phyloP scores from a whole-genome alignment of 2,888 invertebrate genomes.

The Tryphoninae sp. region DNA sequence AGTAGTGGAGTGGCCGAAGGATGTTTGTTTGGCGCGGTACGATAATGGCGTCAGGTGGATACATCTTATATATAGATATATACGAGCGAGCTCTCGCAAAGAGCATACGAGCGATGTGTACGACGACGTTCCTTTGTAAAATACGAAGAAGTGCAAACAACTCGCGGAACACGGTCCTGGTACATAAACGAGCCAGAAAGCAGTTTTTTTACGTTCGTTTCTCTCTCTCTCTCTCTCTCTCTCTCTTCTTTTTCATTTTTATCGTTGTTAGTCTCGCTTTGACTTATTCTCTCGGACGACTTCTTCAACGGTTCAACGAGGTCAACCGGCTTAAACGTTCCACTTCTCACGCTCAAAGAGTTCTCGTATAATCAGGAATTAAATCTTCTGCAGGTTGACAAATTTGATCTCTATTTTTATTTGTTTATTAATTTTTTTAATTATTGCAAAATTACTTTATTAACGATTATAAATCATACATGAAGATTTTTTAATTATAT shows the following conservation, averaged over 20 bases:
- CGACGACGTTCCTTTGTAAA: conserved; percentile 73
- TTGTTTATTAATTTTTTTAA: background rate
- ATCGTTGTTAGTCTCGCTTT: conserved; percentile 56
- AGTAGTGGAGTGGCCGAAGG: conserved; percentile 63
- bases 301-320: conserved; percentile 53
- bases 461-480: background rate
- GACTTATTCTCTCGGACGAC: conserved; percentile 31
- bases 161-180: conserved; percentile 46
- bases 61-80: conserved; percentile 49
- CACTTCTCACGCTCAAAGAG: conserved; percentile 60
- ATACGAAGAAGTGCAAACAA: conserved; percentile 67
- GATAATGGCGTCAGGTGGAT: conserved; percentile 75
- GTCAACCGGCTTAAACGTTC: conserved; percentile 55
- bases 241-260: conserved; percentile 34
- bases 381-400: conserved; percentile 6
- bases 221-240: background rate
- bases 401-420: background rate
- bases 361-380: conserved; percentile 34
- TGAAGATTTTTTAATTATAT: too few species aligned
- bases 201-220: conserved; percentile 10
- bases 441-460: background rate
- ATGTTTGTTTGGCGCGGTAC: conserved; percentile 76
- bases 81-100: conserved; percentile 20
- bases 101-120: conserved; percentile 45
- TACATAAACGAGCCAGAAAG: conserved; percentile 20